Base-by-base conservation (phyloP, 1,140 invertebrate species). In the Drosophila equinoxialis region DNA sequence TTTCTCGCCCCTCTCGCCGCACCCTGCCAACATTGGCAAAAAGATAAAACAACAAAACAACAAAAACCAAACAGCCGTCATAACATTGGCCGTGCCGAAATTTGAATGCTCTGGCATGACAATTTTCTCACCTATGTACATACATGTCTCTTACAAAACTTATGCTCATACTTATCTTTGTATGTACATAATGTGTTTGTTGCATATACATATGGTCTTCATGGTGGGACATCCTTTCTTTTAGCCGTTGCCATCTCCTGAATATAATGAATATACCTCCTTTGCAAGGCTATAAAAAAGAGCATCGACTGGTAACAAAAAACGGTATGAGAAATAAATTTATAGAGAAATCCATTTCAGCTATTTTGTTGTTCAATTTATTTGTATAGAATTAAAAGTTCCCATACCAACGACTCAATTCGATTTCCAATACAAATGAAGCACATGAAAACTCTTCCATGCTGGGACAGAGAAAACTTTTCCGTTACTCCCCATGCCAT, bases 1-100 rank as follows among this genome's bases (percentile, higher is more conserved):
- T 77, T 77, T 69, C 30, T 42, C 61, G 66, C 57, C 7, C n/a
- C 13, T n/a, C 30, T 14, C 13, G 1, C 3, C 6, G 2, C 6
- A 7, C 45, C 45, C 17, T 23, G 17, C 4, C 8, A 23, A 35
- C 23, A 35, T 58, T 33, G 13, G 10, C 0, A 10, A 58, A 33
- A 58, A 58, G 57, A 59, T 59, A 59, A 59, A 37, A 59, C n/a
- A 59, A n/a, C 11, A 30, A 5, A 26, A 39, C 2, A 39, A 13
- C 37, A 39, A 10, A 14, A 13, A 30, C 35, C 3, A 14, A 45
- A 48, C 7, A 48, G 30, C 30, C 30, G 6, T 0, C 30, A 30
- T 30, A 30, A 30, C 30, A 6, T 30, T 30, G 5, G 30, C 30
- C 30, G 6, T 30, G 30, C 6, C 30, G 30, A 30, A 30, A 30